Evolutionary conservation across 30 jellyfish, hydroid and myxozoan species (phyloP).

Genomic region (Pseudorhiza aurosa): DNA sequence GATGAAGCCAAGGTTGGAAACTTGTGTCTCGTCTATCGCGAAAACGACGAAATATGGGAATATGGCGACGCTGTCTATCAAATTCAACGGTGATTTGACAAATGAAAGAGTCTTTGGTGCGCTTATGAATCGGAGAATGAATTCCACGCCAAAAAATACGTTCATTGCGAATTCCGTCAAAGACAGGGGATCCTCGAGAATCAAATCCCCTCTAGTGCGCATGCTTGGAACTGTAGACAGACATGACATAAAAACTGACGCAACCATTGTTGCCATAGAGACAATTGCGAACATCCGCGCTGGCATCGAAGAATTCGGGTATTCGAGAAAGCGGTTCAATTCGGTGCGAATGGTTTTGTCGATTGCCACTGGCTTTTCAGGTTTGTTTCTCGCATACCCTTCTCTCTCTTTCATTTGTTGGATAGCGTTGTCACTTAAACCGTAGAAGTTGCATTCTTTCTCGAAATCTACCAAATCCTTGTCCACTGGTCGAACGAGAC

Average conservation of each 20-base stretch:
- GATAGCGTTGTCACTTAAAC: conserved; percentile 66
- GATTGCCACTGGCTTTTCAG: background rate
- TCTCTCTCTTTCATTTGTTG: conserved; percentile 75
- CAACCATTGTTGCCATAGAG: conserved; percentile 60
- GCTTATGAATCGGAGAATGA: conserved; percentile 19
- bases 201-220: background rate
- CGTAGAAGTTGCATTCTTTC: conserved; percentile 75
- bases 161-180: conserved; percentile 54
- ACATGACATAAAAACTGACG: conserved; percentile 79
- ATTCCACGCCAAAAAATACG: conserved; percentile 54
- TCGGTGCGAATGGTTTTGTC: conserved; percentile 2
- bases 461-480: conserved; percentile 74
- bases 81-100: conserved; percentile 48
- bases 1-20: conserved; percentile 57
- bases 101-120: conserved; percentile 54
- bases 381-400: conserved; percentile 73
- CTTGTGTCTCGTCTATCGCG: conserved; percentile 48
- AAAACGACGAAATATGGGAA: conserved; percentile 66
- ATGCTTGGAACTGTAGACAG: conserved; percentile 72
- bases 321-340: conserved; percentile 57
- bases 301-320: conserved; percentile 76
- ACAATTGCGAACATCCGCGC: conserved; percentile 75
- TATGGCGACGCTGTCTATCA: conserved; percentile 60
- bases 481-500: conserved; percentile 75
- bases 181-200: conserved; percentile 29